These are phyloP conservation scores for Arge pagana DNA, from an alignment of 2,888 invertebrate species.

Conservation along the genomic window DNA sequence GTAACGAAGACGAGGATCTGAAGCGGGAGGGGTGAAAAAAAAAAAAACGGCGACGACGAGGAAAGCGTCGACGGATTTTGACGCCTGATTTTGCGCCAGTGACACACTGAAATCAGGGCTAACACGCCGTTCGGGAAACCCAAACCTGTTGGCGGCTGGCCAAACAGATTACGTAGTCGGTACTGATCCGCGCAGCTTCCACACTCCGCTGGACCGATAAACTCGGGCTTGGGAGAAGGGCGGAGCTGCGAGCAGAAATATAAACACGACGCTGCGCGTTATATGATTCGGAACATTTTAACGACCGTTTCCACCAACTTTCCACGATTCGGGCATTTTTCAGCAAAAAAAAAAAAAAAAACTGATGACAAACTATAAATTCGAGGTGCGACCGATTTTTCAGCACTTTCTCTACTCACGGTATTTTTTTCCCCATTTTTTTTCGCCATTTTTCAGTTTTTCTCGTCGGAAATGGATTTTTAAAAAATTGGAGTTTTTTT, in stretches of 20 bases:
- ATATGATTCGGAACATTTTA: too few relatives aligned
- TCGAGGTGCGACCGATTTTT: too few relatives aligned
- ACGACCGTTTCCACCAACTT: too few relatives aligned
- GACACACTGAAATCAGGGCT: conserved; percentile 46
- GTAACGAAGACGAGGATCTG: too few relatives aligned
- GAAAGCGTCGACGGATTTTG: conserved; percentile 3
- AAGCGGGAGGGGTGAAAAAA: not conserved
- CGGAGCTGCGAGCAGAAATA: conserved; percentile 30
- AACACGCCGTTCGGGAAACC: conserved; percentile 42
- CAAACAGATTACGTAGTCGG: conserved; percentile 35
- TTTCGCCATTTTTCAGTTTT: too few relatives aligned
- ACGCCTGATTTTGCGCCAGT: conserved; percentile 22
- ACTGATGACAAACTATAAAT: too few relatives aligned
- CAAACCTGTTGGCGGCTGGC: conserved; percentile 42
- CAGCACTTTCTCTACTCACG: too few relatives aligned
- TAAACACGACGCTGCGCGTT: too few relatives aligned
- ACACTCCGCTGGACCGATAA: conserved; percentile 34
- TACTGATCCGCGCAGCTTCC: conserved; percentile 30
- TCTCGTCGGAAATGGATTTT: too few relatives aligned
- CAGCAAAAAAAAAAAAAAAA: too few relatives aligned
- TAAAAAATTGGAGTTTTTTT: conserved; percentile 16
- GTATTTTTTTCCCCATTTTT: too few relatives aligned
- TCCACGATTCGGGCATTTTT: too few relatives aligned
- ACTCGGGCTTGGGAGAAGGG: conserved; percentile 30
- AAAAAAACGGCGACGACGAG: conserved; percentile 22